Evolutionary conservation across 2,888 invertebrate genomes (phyloP).

Genomic region (Conistra vaccinii): DNA sequence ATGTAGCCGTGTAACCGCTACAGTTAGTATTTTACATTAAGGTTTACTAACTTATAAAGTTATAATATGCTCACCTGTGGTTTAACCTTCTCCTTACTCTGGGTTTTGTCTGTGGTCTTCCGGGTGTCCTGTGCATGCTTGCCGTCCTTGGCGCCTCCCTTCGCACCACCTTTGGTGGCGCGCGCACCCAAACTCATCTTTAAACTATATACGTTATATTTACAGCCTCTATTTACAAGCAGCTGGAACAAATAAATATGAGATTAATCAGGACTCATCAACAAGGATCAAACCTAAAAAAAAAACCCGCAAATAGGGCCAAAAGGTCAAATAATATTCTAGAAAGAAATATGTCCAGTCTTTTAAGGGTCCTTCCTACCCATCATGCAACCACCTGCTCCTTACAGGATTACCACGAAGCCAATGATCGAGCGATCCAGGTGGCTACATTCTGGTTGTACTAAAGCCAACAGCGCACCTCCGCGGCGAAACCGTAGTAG

Average conservation of each 20-base stretch:
- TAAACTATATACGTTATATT: slow-evolving; percentile 92
- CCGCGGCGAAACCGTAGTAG: no score
- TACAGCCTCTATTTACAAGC: slow-evolving; percentile 96
- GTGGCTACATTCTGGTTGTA: background rate
- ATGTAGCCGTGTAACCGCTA: no score
- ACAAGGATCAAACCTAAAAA: background rate
- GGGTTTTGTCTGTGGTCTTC: slow-evolving; percentile 91
- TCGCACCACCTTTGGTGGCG: slow-evolving; percentile 93
- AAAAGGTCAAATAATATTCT: background rate
- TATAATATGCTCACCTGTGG: slow-evolving; percentile 83
- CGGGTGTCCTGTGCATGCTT: slow-evolving; percentile 90
- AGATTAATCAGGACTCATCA: slow-evolving; percentile 4
- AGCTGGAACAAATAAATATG: slow-evolving; percentile 88
- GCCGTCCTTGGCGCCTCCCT: slow-evolving; percentile 82
- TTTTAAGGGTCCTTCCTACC: background rate
- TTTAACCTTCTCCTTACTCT: slow-evolving; percentile 88
- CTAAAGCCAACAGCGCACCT: no score
- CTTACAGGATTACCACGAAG: background rate
- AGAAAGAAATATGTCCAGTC: background rate
- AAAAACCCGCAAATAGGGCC: background rate
- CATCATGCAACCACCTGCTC: background rate
- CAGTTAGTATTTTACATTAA: no score
- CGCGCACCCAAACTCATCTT: slow-evolving; percentile 93
- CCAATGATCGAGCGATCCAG: background rate
- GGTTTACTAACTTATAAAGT: background rate